Evolutionary conservation across 1,140 invertebrate genomes (phyloP).

Genomic region (Aphelinus certus): DNA sequence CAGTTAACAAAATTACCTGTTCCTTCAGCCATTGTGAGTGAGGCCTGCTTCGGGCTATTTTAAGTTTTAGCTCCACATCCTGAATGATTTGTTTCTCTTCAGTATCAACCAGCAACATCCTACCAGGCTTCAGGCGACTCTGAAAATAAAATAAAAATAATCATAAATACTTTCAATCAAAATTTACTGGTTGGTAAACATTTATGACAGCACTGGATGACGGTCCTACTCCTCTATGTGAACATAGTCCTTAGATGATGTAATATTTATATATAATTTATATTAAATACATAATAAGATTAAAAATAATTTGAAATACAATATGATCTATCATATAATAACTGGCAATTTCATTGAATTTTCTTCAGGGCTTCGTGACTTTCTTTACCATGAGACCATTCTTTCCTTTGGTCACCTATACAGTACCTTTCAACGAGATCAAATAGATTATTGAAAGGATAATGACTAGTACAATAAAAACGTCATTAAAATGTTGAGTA

Average conservation of each 20-base stretch:
- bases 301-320: constrained; percentile 60
- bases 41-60: constrained; percentile 87
- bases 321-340: constrained; percentile 47
- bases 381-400: constrained; percentile 43
- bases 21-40: constrained; percentile 92
- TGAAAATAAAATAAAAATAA: constrained; percentile 67
- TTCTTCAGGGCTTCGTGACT: constrained; percentile 44
- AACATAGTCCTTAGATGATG: constrained; percentile 62
- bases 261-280: constrained; percentile 51
- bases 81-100: constrained; percentile 89
- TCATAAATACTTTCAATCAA: constrained; percentile 42
- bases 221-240: constrained; percentile 61
- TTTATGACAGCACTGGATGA: constrained; percentile 59
- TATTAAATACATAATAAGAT: constrained; percentile 57
- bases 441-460: too few relatives aligned
- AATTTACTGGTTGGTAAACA: constrained; percentile 47
- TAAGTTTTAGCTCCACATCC: constrained; percentile 92
- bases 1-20: constrained; percentile 72
- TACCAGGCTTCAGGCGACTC: constrained; percentile 96
- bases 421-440: not conserved
- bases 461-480: too few relatives aligned
- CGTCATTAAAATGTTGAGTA: too few relatives aligned
- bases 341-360: constrained; percentile 36
- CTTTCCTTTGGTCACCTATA: constrained; percentile 15
- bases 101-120: constrained; percentile 98